Evolutionary conservation across 2,797 vertebrate species (phyloP).

Genomic region (Phrynocephalus forsythii): DNA sequence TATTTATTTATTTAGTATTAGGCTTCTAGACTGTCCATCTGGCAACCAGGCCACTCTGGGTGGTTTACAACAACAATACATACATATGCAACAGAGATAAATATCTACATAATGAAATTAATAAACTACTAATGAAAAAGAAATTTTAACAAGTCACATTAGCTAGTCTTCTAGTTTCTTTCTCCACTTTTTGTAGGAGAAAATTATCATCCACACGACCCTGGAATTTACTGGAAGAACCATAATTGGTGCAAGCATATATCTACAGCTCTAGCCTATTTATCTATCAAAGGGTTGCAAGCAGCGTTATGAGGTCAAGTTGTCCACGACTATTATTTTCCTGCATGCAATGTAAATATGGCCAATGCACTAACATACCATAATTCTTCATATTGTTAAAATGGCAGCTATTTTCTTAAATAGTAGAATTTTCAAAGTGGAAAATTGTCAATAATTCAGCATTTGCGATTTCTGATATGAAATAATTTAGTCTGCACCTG

Average conservation of each 20-base stretch:
- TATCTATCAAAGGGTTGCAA: not conserved
- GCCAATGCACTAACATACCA: slow-evolving; percentile 14
- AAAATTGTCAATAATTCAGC: not conserved
- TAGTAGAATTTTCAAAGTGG: not conserved
- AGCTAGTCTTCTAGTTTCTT: too few species aligned
- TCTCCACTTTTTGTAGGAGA: too few species aligned
- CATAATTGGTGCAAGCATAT: not conserved
- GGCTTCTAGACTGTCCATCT: too few species aligned
- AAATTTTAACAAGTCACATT: too few species aligned
- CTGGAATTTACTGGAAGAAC: too few species aligned
- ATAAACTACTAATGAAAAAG: too few species aligned
- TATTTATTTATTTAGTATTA: too few species aligned
- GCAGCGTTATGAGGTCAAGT: not conserved
- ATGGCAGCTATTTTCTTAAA: slow-evolving; percentile 30
- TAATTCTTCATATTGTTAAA: slow-evolving; percentile 26
- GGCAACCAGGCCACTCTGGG: too few species aligned
- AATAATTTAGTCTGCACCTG: not conserved
- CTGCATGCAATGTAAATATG: not conserved
- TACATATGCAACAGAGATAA: too few species aligned
- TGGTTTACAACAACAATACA: too few species aligned
- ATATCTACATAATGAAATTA: too few species aligned
- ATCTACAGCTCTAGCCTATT: not conserved
- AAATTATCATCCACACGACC: too few species aligned
- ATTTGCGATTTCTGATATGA: not conserved
- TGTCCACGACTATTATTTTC: not conserved